phyloP scores from a whole-genome alignment of 1,140 invertebrate genomes.

The Polyergus mexicanus region DNA sequence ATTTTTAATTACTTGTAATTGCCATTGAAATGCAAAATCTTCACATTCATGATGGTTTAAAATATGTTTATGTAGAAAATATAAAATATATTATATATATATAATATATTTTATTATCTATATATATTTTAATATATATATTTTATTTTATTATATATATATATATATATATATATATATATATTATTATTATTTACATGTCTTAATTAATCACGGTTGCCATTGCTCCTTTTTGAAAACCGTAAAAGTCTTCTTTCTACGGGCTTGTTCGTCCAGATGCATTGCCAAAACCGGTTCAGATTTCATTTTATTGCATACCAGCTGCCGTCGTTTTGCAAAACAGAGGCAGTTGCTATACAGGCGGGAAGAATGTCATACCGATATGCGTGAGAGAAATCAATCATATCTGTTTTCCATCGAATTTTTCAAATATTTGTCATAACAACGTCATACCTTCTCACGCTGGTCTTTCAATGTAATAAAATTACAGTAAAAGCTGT shows the following conservation, averaged over 20 bases:
- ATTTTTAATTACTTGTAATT: not conserved
- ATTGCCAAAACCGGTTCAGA: constrained; percentile 68
- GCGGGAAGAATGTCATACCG: constrained; percentile 3
- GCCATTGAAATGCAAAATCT: not conserved
- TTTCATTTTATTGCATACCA: constrained; percentile 70
- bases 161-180: not conserved
- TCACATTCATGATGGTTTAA: not conserved
- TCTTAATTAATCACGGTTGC: constrained; percentile 43
- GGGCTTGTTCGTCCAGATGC: constrained; percentile 39
- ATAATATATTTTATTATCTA: not conserved
- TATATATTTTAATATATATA: not conserved
- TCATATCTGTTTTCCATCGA: not conserved
- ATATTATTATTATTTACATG: constrained; percentile 13
- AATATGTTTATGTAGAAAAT: constrained; percentile 3
- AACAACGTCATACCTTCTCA: not conserved
- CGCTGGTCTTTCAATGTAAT: not conserved
- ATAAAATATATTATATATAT: too few species aligned
- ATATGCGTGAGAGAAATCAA: constrained; percentile 11
- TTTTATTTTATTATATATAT: not conserved
- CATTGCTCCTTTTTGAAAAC: constrained; percentile 55
- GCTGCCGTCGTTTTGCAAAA: constrained; percentile 59
- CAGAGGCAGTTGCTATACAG: constrained; percentile 11
- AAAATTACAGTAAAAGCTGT: not conserved
- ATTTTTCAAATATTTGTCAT: constrained; percentile 7
- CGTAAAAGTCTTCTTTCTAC: constrained; percentile 50